These are phyloP conservation scores for Rousettus madagascariensis DNA, from an alignment of 2,797 vertebrate genomes.

Conservation along the genomic window DNA sequence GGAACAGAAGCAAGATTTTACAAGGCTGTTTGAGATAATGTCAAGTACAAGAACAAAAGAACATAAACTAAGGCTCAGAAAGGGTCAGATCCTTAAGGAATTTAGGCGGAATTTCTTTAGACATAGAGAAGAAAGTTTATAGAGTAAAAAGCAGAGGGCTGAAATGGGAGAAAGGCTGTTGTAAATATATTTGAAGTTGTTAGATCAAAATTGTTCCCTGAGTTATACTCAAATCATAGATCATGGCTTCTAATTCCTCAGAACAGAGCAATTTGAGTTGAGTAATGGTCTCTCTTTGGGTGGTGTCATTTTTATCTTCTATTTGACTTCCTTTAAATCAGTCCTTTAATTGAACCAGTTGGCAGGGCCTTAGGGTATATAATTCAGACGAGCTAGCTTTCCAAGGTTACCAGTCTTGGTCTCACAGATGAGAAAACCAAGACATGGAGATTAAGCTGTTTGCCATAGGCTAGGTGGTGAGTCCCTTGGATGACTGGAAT, in stretches of 20 bases:
- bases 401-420: not conserved
- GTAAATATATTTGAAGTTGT: constrained; percentile 71
- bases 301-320: constrained; percentile 63
- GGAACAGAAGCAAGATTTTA: constrained; percentile 85
- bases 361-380: not conserved
- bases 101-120: constrained; percentile 84
- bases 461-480: not conserved
- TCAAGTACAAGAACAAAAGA: constrained; percentile 86
- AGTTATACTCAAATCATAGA: constrained; percentile 62
- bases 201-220: constrained; percentile 63
- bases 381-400: not conserved
- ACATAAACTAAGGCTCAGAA: constrained; percentile 85
- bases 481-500: not conserved
- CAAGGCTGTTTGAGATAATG: constrained; percentile 85
- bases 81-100: constrained; percentile 87
- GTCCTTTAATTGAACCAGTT: constrained; percentile 48
- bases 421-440: constrained; percentile 41
- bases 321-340: constrained; percentile 59
- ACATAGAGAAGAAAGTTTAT: constrained; percentile 80
- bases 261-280: constrained; percentile 50
- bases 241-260: constrained; percentile 62
- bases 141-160: constrained; percentile 81
- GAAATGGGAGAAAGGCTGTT: constrained; percentile 62
- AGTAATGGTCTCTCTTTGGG: constrained; percentile 45
- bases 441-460: not conserved